Base-by-base conservation (phyloP, 2,797 vertebrate species). In the Ptychobarbus kaznakovi region DNA sequence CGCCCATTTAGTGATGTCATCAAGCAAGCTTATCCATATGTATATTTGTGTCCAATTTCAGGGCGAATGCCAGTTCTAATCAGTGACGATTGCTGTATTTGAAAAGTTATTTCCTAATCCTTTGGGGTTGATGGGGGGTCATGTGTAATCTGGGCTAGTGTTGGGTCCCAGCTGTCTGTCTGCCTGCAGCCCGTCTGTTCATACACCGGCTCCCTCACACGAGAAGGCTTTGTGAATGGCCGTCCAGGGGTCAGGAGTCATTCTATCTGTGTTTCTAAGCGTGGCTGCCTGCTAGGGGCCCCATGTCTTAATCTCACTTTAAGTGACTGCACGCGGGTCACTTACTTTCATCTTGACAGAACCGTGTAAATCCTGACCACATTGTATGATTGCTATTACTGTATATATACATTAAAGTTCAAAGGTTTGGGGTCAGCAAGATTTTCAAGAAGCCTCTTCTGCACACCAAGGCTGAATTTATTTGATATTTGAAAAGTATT, bases 11-110 rank as follows among this genome's bases (percentile, higher is more conserved):
- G 3, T 79, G 58, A 82, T 53, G 58, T 72, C 74, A 78, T 69
- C 42, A 78, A 73, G 56, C 22, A 66, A 78, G 75, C 63, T 78
- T 66, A 81, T 68, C 83, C 63, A 82, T 69, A 89, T 81, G 87
- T 86, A 88, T 92, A 91, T 91, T 90, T 82, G 84, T 89, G 74
- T 90, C 88, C 92, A 92, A 94, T 92, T 90, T 87, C 76, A 78
- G 86, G 80, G 72, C 83, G 87, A 86, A 89, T 73, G 74, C 66
- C 85, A 18, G 83, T 81, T 89, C 90, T 93, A 92, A 92, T 93
- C 90, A 77, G 88, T 91, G 87, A 90, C 82, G 85, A 86, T 91
- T 87, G 90, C 90, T 85, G 82, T 85, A 89, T 91, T 91, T 90
- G 82, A 91, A 81, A 89, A 89, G 88, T 90, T 89, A 86, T 87